A percentile compares a stretch with the other conserved stretches of the same genome.
Evolutionary conservation across 2,888 invertebrate genomes (phyloP).

Genomic region (Leucoma salicis): DNA sequence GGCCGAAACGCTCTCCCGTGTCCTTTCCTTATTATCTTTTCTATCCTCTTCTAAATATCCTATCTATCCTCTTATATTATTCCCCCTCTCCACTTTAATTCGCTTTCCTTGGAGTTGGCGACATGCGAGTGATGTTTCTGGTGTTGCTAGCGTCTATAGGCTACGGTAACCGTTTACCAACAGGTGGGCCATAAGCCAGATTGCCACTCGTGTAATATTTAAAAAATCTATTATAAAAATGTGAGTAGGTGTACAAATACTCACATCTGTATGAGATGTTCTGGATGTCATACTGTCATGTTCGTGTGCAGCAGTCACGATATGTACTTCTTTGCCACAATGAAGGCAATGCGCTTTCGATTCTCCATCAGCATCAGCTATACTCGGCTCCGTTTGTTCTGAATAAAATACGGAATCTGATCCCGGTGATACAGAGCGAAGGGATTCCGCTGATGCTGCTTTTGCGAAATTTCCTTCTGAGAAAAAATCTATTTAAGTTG

Average conservation of each 20-base stretch:
- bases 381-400: constrained; percentile 85
- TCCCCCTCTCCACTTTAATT: too few species aligned
- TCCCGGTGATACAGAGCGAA: constrained; percentile 94
- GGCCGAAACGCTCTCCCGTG: too few species aligned
- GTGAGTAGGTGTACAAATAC: constrained; percentile 18
- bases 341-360: constrained; percentile 88
- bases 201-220: too few species aligned
- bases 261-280: constrained; percentile 74
- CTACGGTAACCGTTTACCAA: too few species aligned
- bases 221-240: not conserved
- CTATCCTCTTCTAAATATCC: too few species aligned
- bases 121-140: too few species aligned
- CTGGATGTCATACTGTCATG: constrained; percentile 68
- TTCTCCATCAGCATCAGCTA: constrained; percentile 78
- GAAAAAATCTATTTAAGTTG: constrained; percentile 20
- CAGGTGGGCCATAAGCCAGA: too few species aligned
- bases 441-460: constrained; percentile 92
- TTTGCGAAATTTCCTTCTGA: constrained; percentile 83
- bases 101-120: too few species aligned
- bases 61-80: too few species aligned
- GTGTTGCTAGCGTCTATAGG: too few species aligned
- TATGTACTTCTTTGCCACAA: constrained; percentile 91
- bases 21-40: too few species aligned
- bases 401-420: constrained; percentile 96
- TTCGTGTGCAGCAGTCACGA: constrained; percentile 76